These are phyloP conservation scores for Tauraco erythrolophus DNA, from an alignment of 2,113 vertebrate genomes.

Conservation along the genomic window DNA sequence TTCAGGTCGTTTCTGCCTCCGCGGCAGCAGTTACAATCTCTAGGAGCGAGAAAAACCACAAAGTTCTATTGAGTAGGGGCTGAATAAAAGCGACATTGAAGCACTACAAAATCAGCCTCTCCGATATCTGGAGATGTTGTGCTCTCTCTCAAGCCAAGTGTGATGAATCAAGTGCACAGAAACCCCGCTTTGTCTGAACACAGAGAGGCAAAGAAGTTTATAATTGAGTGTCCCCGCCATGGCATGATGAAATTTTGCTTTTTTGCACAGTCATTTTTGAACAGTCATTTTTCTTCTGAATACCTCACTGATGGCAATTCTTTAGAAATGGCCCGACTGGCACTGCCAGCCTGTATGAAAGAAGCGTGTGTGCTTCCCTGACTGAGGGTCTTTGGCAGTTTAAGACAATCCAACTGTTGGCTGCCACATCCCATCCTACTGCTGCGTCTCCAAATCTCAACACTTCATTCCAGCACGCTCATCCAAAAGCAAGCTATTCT, in stretches of 20 bases:
- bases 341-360: slow-evolving; percentile 54
- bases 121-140: slow-evolving; percentile 61
- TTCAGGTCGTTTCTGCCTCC: background rate
- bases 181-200: slow-evolving; percentile 42
- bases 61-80: slow-evolving; percentile 44
- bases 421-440: slow-evolving; percentile 20
- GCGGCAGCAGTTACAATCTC: slow-evolving; percentile 1
- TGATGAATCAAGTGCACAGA: slow-evolving; percentile 59
- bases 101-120: slow-evolving; percentile 44
- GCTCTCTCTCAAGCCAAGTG: slow-evolving; percentile 61
- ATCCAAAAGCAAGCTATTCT: background rate
- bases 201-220: slow-evolving; percentile 61
- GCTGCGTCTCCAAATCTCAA: background rate
- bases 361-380: slow-evolving; percentile 42
- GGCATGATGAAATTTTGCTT: slow-evolving; percentile 44
- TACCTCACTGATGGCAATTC: slow-evolving; percentile 59
- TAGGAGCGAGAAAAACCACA: slow-evolving; percentile 17
- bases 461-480: background rate
- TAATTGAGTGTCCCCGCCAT: slow-evolving; percentile 25
- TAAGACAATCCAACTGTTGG: slow-evolving; percentile 35
- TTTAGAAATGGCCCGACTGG: background rate
- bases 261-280: slow-evolving; percentile 65
- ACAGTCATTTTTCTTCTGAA: slow-evolving; percentile 54
- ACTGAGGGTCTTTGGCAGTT: slow-evolving; percentile 52
- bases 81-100: slow-evolving; percentile 66